Base-by-base conservation (phyloP, 2,113 vertebrate species). In the Rhynchopsitta pachyrhyncha region DNA sequence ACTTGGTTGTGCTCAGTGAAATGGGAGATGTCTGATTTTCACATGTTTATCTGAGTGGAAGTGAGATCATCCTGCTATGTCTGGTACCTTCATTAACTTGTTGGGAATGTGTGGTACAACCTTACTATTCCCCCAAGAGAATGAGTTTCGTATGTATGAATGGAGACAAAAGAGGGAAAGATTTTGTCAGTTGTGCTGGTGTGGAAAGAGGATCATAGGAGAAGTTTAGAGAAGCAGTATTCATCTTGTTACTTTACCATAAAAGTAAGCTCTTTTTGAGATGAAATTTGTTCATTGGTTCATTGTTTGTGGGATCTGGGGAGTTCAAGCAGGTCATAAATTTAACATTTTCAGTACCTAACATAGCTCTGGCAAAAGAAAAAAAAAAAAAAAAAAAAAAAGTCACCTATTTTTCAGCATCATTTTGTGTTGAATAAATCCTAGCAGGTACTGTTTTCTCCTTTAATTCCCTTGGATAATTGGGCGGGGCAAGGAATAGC, bases 91-190 rank as follows among this genome's bases (percentile, higher is more conserved):
- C 78, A 42, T 44, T 46, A 39, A 53, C 6, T 1, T 3, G 1
- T n/a, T 88, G 67, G 9, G 62, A 85, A 63, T 46, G 23, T 7
- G 1, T 85, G 47, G 55, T 80, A 50, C 52, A 86, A 35, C 20
- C 33, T 15, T 52, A 27, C 9, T 1, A 0, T 47, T 86, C 23
- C 33, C 69, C 15, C 39, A 68, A 60, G 49, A 73, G 33, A 73
- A 20, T 0, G 4, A 80, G 7, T 82, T 50, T 83, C 29, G 24
- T 11, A 82, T 8, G 11, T 67, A 18, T 47, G 24, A 90, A 68
- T 1, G 1, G 39, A 66, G 42, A 1, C 42, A 73, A 55, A 73
- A 0, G 0, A 69, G 28, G 29, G 50, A 75, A 86, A 17, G 22
- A 53, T 39, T 64, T 87, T 86, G 41, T 47, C 41, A 68, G 41